Percentiles rank a stretch among this genome's conserved stretches.
Conservation (phyloP, 2,113 vertebrate genomes). For the Himantopus leucocephalus region DNA sequence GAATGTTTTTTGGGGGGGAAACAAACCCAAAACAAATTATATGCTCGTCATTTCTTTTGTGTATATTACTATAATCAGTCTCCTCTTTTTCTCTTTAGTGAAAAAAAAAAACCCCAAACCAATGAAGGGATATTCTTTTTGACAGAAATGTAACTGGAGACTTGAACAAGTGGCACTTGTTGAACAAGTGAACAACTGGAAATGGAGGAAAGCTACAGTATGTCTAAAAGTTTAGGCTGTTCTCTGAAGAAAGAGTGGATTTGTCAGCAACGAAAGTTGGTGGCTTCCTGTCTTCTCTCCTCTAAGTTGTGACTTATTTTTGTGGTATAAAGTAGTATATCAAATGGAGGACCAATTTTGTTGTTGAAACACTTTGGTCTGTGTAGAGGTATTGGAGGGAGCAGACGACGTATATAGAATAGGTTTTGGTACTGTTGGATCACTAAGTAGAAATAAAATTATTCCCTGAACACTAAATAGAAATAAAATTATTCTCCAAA, state of each 20-base stretch:
- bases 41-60: neutral
- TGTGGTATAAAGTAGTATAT: neutral
- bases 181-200: neutral
- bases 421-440: neutral
- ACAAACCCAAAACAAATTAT: neutral
- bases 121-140: neutral
- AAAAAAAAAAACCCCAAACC: neutral
- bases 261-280: neutral
- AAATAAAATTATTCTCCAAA: neutral
- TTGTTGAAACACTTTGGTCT: neutral
- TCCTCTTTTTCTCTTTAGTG: neutral
- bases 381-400: neutral
- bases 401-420: neutral
- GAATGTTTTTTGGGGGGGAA: neutral
- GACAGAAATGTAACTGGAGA: neutral
- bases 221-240: neutral
- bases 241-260: neutral
- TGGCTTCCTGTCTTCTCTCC: neutral
- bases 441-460: neutral
- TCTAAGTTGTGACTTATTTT: neutral
- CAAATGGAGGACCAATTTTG: neutral
- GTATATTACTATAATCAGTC: neutral
- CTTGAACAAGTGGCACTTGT: neutral
- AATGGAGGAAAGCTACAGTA: neutral
- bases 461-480: neutral